Evolutionary conservation across 2,113 vertebrate genomes (phyloP).

Genomic region (Balaeniceps rex): DNA sequence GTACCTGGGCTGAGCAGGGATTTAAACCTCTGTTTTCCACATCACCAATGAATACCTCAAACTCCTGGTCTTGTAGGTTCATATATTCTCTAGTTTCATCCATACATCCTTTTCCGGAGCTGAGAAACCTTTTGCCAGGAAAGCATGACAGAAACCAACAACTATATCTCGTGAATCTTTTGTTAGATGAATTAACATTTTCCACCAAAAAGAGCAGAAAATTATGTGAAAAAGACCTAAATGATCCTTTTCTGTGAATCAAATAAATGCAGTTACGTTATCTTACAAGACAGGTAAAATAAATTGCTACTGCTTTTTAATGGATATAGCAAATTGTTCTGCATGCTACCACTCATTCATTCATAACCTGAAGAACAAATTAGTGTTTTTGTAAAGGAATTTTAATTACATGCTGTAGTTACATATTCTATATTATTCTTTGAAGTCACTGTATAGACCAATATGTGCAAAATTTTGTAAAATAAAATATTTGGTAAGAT

Average conservation of each 20-base stretch:
- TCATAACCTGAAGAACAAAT: background rate
- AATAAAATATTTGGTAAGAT: background rate
- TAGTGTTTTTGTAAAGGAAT: background rate
- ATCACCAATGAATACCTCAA: background rate
- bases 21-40: background rate
- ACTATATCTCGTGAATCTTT: background rate
- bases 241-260: background rate
- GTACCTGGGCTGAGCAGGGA: background rate
- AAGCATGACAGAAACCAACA: background rate
- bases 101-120: background rate
- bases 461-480: background rate
- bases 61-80: background rate
- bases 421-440: background rate
- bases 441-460: background rate
- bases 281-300: background rate
- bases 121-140: background rate
- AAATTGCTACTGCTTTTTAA: background rate
- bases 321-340: background rate
- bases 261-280: background rate
- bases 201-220: background rate
- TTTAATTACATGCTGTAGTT: background rate
- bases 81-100: background rate
- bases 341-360: background rate
- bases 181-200: background rate
- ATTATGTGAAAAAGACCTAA: background rate